Base-by-base conservation (phyloP, 2,113 vertebrate genomes). In the Python bivittatus region DNA sequence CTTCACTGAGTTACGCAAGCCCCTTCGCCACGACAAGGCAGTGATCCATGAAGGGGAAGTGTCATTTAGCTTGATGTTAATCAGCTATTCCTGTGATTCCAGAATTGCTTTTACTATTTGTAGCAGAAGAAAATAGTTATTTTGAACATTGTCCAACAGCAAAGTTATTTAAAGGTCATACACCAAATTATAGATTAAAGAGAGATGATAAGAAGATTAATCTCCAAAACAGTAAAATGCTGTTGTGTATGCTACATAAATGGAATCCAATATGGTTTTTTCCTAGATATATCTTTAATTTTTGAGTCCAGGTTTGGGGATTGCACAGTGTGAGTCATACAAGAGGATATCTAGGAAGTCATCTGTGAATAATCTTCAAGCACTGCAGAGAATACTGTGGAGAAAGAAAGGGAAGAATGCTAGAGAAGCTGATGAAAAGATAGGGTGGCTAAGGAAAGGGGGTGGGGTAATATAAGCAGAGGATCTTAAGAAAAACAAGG, bases 81-180 rank as follows among this genome's bases (percentile, higher is more conserved):
- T 5, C 2, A 15, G n/a, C 29, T 15, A 20, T 87, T 87, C 53
- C 52, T 58, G 33, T 92, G 27, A 58, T 22, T 60, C 3, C 42
- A 52, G n/a, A 85, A 85, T 22, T 90, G 79, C 38, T 54, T 29
- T 12, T 92, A 42, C 9, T 20, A 13, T 52, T 87, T 58, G 3
- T 88, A 83, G 38, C 87, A 92, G 33, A 15, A 53, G n/a, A 87
- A 92, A 33, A 91, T 54, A 38, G 53, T 86, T 91, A 54, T 17
- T 44, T 33, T 68, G 44, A 42, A 84, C 33, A 25, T 58, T 79
- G 56, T 79, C 33, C 13, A 25, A 33, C 52, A 17, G 22, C 5
- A 0, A 58, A 57, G 4, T 86, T 79, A 79, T 86, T 53, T 86
- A n/a, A 68, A 92, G 42, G 29, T 42, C 13, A 57, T 79, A n/a